Evolutionary conservation across 2,888 invertebrate genomes (phyloP).

Genomic region (Cheilosia pagana): DNA sequence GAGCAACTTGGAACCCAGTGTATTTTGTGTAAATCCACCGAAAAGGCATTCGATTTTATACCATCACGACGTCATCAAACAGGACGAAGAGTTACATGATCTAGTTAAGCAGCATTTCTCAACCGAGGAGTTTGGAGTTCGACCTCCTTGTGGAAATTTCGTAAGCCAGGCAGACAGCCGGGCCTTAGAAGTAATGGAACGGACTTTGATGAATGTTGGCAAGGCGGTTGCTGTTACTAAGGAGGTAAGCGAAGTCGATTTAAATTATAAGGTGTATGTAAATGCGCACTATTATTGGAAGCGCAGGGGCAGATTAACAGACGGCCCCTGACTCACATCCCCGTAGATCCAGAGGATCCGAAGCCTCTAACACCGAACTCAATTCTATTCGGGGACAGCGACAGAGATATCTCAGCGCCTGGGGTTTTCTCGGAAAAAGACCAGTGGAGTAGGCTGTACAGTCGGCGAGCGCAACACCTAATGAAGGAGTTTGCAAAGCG

Average conservation of each 20-base stretch:
- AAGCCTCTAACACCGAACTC: conserved; percentile 33
- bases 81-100: conserved; percentile 30
- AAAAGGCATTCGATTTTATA: background rate
- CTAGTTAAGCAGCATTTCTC: conserved; percentile 31
- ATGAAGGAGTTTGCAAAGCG: background rate
- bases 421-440: background rate
- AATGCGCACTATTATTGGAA: conserved; percentile 4
- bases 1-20: background rate
- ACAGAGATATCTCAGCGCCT: conserved; percentile 17
- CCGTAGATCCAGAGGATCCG: too few relatives aligned
- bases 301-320: conserved; percentile 23
- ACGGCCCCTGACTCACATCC: conserved; percentile 10
- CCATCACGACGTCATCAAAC: conserved; percentile 12
- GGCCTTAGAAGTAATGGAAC: conserved; percentile 29
- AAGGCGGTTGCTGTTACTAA: too few relatives aligned
- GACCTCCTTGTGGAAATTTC: conserved; percentile 2
- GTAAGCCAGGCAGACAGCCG: conserved; percentile 8
- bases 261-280: conserved; percentile 1
- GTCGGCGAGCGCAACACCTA: too few relatives aligned
- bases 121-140: conserved; percentile 46
- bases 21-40: conserved; percentile 1
- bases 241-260: conserved; percentile 4
- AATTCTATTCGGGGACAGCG: conserved; percentile 10
- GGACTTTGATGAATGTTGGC: conserved; percentile 24
- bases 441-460: conserved; percentile 24